These are phyloP conservation scores for Nemopilema nomurai DNA, from an alignment of 30 jellyfish, hydroid and myxozoan species.

Conservation along the genomic window DNA sequence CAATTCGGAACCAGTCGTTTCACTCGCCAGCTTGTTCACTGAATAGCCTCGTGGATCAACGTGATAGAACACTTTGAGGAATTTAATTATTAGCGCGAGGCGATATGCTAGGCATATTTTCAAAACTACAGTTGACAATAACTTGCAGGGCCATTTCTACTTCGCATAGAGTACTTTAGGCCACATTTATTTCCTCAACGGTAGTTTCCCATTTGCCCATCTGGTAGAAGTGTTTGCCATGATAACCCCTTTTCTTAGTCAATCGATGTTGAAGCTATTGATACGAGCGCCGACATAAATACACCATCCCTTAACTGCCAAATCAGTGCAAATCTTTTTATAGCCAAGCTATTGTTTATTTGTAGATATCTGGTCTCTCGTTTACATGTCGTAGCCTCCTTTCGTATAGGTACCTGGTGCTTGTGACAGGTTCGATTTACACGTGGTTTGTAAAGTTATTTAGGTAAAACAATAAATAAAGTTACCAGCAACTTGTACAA, in stretches of 20 bases:
- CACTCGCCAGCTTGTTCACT: background rate
- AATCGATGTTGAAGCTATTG: no score
- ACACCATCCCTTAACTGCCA: no score
- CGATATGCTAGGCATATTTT: no score
- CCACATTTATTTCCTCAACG: background rate
- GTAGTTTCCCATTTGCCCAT: background rate
- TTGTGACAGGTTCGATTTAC: constrained; percentile 24
- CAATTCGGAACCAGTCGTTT: background rate
- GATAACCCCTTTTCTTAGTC: background rate
- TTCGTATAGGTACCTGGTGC: background rate
- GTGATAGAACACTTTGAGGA: background rate
- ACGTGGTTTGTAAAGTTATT: constrained; percentile 29
- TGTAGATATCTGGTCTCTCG: background rate
- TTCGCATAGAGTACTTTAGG: no score
- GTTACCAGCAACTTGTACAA: constrained; percentile 55
- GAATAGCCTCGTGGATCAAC: background rate
- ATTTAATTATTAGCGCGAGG: no score
- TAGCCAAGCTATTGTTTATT: background rate
- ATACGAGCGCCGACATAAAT: no score
- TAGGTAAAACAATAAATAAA: constrained; percentile 2
- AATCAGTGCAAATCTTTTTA: no score
- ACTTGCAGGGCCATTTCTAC: no score
- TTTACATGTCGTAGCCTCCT: background rate
- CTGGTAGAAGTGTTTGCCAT: background rate
- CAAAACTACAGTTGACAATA: no score